Conservation (phyloP, 1,140 invertebrate species). For the Sipha flava region DNA sequence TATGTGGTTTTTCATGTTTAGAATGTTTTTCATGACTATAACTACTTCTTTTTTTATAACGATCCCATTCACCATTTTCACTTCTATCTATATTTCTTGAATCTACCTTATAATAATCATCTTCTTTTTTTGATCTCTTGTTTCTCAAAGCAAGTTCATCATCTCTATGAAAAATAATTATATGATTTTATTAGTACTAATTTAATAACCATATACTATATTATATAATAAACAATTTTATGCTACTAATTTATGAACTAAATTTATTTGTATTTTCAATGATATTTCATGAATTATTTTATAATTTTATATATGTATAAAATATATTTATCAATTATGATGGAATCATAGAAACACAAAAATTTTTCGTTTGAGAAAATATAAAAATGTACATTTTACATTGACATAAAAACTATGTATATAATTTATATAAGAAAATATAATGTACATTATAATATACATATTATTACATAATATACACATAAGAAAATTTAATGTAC, state of each 20-base stretch:
- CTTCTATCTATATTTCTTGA: neutral
- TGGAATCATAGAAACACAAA: too few species aligned
- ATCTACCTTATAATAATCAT: slow-evolving; percentile 24
- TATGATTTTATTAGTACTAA: neutral
- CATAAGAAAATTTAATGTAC: too few species aligned
- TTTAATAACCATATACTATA: neutral
- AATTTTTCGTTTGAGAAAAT: too few species aligned
- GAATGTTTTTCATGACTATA: slow-evolving; percentile 7
- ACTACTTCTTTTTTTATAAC: slow-evolving; percentile 17
- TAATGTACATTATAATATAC: too few species aligned
- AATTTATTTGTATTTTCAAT: too few species aligned
- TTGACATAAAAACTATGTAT: too few species aligned
- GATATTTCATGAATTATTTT: neutral
- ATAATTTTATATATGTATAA: neutral
- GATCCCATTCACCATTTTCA: slow-evolving; percentile 21
- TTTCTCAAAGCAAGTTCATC: neutral
- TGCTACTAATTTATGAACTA: too few species aligned
- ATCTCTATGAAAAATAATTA: neutral
- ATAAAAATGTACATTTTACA: too few species aligned
- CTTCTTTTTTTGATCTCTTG: slow-evolving; percentile 11
- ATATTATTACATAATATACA: too few species aligned
- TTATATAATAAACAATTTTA: too few species aligned
- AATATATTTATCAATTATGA: neutral
- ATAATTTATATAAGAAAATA: too few species aligned
- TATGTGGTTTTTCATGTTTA: neutral